Conservation (phyloP, 2,888 invertebrate genomes). For the Yponomeuta sedellus region DNA sequence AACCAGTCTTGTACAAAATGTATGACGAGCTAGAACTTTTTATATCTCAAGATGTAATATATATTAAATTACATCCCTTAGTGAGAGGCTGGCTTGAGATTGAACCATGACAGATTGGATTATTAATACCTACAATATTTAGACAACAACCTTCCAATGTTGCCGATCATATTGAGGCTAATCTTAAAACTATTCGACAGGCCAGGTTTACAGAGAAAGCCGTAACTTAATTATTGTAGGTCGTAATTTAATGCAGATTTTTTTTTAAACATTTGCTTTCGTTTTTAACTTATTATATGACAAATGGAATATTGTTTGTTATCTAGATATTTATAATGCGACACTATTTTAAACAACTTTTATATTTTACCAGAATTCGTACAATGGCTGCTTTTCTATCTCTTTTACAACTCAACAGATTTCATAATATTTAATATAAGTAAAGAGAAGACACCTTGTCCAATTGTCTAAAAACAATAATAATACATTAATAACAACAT, state of each 20-base stretch:
- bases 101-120: too few relatives aligned
- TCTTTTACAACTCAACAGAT: conserved; percentile 24
- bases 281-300: conserved; percentile 74
- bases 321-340: conserved; percentile 73
- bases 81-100: too few relatives aligned
- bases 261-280: conserved; percentile 73
- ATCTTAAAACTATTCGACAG: too few relatives aligned
- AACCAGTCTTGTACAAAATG: too few relatives aligned
- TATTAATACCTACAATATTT: too few relatives aligned
- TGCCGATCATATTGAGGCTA: too few relatives aligned
- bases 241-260: conserved; percentile 76
- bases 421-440: conserved; percentile 6
- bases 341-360: conserved; percentile 75
- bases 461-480: conserved; percentile 14
- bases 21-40: too few relatives aligned
- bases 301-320: conserved; percentile 76
- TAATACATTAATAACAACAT: neutral
- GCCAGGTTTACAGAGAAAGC: conserved; percentile 41
- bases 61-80: too few relatives aligned
- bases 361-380: conserved; percentile 70
- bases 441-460: conserved; percentile 20
- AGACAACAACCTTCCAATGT: too few relatives aligned
- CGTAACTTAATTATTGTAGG: conserved; percentile 66
- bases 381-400: conserved; percentile 56
- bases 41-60: too few relatives aligned